These are phyloP conservation scores for Oryzias melastigma DNA, from an alignment of 2,113 vertebrate genomes.

Conservation along the genomic window DNA sequence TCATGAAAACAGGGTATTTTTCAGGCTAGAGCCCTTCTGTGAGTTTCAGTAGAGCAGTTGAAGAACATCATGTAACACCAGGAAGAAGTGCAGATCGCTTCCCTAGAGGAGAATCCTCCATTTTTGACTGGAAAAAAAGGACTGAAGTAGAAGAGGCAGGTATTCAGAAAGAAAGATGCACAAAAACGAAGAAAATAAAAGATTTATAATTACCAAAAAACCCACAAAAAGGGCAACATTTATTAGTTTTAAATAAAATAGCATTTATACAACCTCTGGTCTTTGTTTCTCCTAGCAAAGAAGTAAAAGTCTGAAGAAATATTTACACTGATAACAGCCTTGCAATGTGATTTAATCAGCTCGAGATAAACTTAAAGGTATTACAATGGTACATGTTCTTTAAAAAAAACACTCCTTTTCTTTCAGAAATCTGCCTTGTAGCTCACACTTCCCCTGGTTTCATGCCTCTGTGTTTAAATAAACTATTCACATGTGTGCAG, in stretches of 20 bases:
- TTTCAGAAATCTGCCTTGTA: no score
- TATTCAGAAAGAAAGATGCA: not conserved
- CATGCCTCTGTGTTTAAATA: no score
- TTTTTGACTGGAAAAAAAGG: constrained; percentile 8
- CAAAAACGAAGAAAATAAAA: constrained; percentile 4
- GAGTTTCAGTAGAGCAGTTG: constrained; percentile 16
- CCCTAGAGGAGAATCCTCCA: constrained; percentile 13
- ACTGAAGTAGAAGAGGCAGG: not conserved
- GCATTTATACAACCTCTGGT: no score
- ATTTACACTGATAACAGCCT: not conserved
- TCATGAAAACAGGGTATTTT: constrained; percentile 47
- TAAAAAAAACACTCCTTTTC: no score
- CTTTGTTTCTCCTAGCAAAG: not conserved
- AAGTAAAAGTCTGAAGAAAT: constrained; percentile 6
- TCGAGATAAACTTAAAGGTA: no score
- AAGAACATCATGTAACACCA: constrained; percentile 39
- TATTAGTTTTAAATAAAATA: no score
- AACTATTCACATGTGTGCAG: no score
- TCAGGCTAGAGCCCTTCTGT: constrained; percentile 15
- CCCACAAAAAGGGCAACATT: not conserved
- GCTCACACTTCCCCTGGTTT: no score
- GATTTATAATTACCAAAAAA: not conserved
- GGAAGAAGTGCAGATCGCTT: constrained; percentile 13
- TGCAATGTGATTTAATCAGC: no score
- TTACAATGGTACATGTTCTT: no score